Conservation (phyloP, 2,888 invertebrate genomes). For the Copidosoma aretas region DNA sequence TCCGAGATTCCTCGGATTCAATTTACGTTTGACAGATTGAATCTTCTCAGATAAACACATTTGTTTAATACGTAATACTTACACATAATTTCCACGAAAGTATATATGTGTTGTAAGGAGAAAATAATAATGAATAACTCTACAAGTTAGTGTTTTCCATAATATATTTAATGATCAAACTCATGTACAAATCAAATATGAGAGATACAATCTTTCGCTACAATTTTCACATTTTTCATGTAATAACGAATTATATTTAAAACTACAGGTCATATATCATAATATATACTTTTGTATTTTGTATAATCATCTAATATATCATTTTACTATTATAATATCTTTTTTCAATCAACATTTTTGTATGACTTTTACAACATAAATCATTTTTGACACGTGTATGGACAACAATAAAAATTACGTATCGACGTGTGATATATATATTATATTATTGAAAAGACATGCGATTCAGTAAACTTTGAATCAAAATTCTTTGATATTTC, state of each 20-base stretch:
- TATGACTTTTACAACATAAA: slow-evolving; percentile 37
- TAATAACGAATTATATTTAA: slow-evolving; percentile 42
- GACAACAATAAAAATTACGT: not conserved
- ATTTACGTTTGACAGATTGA: no score
- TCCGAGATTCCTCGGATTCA: no score
- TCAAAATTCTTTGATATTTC: no score
- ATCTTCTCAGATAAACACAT: no score
- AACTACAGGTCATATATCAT: slow-evolving; percentile 42
- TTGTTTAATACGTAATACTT: no score
- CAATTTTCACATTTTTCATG: slow-evolving; percentile 41
- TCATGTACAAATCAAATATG: slow-evolving; percentile 53
- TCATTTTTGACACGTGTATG: slow-evolving; percentile 28
- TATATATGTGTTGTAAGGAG: no score
- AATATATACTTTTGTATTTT: slow-evolving; percentile 20
- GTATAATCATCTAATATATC: slow-evolving; percentile 42
- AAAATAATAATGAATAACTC: no score
- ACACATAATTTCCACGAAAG: no score
- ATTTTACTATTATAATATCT: slow-evolving; percentile 45
- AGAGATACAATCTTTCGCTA: slow-evolving; percentile 43
- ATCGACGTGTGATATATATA: not conserved
- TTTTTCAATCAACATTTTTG: slow-evolving; percentile 52
- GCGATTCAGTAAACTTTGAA: no score
- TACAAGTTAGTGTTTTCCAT: slow-evolving; percentile 45
- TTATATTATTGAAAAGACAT: not conserved
- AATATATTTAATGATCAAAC: slow-evolving; percentile 57